Evolutionary conservation across 2,113 vertebrate species (phyloP).

Genomic region (Varanus komodoensis): DNA sequence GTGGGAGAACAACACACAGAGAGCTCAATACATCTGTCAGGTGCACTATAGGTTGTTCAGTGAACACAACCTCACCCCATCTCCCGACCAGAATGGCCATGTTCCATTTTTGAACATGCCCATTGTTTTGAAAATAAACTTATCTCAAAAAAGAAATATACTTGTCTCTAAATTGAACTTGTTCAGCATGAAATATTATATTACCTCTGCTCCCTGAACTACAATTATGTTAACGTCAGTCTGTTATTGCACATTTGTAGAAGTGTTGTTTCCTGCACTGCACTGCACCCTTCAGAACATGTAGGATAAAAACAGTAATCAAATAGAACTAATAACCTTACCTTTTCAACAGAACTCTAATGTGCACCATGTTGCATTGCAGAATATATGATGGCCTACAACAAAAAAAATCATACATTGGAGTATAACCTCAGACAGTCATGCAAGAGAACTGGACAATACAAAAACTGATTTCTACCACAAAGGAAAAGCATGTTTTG

Average conservation of each 20-base stretch:
- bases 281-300: neutral
- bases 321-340: conserved; percentile 62
- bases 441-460: neutral
- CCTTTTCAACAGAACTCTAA: conserved; percentile 88
- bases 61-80: neutral
- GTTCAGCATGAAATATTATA: neutral
- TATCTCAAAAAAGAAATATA: too few relatives aligned
- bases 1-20: too few relatives aligned
- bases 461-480: neutral
- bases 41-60: neutral
- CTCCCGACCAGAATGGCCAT: too few relatives aligned
- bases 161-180: neutral
- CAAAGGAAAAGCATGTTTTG: neutral
- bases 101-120: too few relatives aligned
- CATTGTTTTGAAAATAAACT: conserved; percentile 1
- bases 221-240: neutral
- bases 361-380: conserved; percentile 88
- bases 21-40: too few relatives aligned
- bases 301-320: neutral
- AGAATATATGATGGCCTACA: conserved; percentile 90
- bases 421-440: neutral
- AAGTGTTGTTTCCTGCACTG: neutral
- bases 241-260: neutral
- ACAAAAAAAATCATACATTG: conserved; percentile 56
- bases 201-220: too few relatives aligned